These are phyloP conservation scores for Acanthosepion lycidas DNA, from an alignment of 2,888 invertebrate genomes.

Conservation along the genomic window DNA sequence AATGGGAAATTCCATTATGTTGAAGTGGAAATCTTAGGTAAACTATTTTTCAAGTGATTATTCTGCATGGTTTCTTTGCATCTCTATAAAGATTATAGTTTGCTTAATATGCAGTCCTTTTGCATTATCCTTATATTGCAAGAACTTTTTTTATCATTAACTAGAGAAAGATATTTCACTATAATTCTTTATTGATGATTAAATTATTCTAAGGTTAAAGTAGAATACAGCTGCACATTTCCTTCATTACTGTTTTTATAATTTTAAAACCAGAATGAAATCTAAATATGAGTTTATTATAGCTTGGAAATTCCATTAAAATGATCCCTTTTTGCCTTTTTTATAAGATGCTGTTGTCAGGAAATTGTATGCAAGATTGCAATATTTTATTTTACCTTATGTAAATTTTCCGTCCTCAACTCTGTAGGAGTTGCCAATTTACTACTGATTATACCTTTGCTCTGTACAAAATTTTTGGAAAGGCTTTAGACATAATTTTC, in stretches of 20 bases:
- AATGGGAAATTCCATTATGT: background rate
- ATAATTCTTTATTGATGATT: background rate
- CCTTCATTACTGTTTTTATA: background rate
- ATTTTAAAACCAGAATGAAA: background rate
- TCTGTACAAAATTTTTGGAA: background rate
- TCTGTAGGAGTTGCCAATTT: background rate
- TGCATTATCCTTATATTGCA: too few species aligned
- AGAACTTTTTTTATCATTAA: background rate
- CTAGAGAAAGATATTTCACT: background rate
- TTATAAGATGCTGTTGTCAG: background rate
- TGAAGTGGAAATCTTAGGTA: background rate
- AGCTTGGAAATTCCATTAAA: background rate
- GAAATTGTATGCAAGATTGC: background rate
- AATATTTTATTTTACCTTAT: background rate
- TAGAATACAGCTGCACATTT: background rate
- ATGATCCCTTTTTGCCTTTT: background rate
- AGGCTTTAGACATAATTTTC: too few species aligned
- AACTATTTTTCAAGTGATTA: background rate
- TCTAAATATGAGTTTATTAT: background rate
- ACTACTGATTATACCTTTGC: background rate
- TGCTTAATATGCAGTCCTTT: background rate
- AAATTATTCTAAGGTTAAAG: background rate
- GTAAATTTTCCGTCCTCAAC: conserved; percentile 13
- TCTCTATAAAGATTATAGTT: background rate
- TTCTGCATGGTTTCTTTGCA: background rate